A percentile compares a stretch with the other conserved stretches of the same genome.
phyloP scores from a whole-genome alignment of 2,797 vertebrate genomes.

The Sebastes nivosus region DNA sequence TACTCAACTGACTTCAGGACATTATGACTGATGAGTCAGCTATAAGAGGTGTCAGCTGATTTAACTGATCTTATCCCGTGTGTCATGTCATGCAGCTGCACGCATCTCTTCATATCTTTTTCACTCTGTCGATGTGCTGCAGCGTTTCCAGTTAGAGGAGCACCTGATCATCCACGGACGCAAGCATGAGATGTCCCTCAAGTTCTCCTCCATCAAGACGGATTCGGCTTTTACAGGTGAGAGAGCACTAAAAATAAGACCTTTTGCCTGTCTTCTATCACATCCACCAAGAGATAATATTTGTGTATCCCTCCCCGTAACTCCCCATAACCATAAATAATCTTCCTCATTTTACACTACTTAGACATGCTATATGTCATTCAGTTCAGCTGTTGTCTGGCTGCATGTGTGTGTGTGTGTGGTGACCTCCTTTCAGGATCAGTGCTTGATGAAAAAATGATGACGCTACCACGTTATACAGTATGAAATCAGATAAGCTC shows the following conservation, averaged over 20 bases:
- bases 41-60: background rate
- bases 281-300: background rate
- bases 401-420: background rate
- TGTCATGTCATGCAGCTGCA: conserved; percentile 21
- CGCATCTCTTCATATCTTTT: conserved; percentile 26
- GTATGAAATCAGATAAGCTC: conserved; percentile 69
- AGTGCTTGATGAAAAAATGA: conserved; percentile 46
- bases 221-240: conserved; percentile 93
- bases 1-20: background rate
- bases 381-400: conserved; percentile 9
- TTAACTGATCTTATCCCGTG: conserved; percentile 15
- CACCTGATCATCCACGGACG: conserved; percentile 97
- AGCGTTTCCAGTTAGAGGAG: conserved; percentile 97
- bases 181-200: conserved; percentile 99
- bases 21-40: conserved; percentile 16
- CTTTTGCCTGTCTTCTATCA: background rate
- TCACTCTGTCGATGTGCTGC: conserved; percentile 62
- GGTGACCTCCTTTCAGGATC: conserved; percentile 29
- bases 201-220: conserved; percentile 94
- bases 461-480: conserved; percentile 41
- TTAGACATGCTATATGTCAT: background rate
- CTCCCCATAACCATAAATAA: background rate
- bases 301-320: background rate
- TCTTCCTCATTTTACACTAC: background rate
- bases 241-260: background rate